Evolutionary conservation across 2,113 vertebrate genomes (phyloP), one percentile per base, ranked within the genome.

Genomic region (Varanus komodoensis): DNA sequence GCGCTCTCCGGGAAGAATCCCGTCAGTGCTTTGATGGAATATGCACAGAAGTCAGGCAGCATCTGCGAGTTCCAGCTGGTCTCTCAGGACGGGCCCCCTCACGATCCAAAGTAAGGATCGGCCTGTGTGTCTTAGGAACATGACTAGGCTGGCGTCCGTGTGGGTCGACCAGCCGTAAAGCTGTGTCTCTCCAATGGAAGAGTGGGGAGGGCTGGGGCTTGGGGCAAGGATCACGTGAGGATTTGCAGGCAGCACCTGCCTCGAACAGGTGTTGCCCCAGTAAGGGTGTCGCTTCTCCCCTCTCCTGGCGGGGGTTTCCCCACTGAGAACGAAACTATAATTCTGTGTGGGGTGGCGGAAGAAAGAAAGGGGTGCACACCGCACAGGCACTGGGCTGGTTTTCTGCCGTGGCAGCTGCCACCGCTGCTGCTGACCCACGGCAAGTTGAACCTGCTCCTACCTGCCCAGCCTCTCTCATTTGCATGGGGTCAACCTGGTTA

Each of bases 31-130:
- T 89, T 99, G 38, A 99, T 99, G 96, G 99, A 99, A 91, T 98
- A 99, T 64, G 98, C 98, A 27, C 99, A 99, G 83, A 99, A 99
- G 81, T 97, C 98, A 0, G 98, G 99, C 34, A 97, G 97, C 86
- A 90, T 97, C 1, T 96, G 99, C 14, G 99, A 99, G 90, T 99
- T 99, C 93, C 97, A 98, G 86, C 97, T 98, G 91, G 98, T 99
- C 0, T 97, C 98, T 54, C 98, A 99, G 96, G 98, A 98, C 2
- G 99, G 99, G 9, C 99, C 99, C 0, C 97, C 99, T 4, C 99
- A 99, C 1, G 98, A 99, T 95, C 99, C 99, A 29, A 97, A 98
- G 99, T 99, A 98, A 52, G 94, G 93, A 69, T 71, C 2, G 48
- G 29, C 8, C 23, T 5, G 3, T 1, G 3, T 1, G 14, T 61